Percentiles rank a stretch among this genome's conserved stretches.
phyloP scores from a whole-genome alignment of 2,113 vertebrate species.

The Scomber colias region DNA sequence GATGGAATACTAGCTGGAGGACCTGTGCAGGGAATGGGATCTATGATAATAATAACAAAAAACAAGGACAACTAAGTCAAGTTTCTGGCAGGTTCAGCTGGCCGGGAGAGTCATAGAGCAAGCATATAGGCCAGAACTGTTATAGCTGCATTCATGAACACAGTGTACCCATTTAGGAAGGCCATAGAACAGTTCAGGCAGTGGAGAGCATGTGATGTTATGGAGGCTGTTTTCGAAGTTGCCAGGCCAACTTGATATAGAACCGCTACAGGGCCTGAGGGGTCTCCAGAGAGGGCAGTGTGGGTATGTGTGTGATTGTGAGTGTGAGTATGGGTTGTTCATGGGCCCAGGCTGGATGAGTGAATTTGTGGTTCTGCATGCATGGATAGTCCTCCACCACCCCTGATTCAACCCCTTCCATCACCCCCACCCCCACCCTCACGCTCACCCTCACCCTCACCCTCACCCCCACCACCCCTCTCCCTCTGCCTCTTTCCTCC shows the following conservation, averaged over 20 bases:
- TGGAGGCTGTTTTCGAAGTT: constrained; percentile 72
- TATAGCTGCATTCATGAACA: constrained; percentile 45
- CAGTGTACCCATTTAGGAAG: constrained; percentile 48
- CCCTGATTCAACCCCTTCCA: constrained; percentile 32
- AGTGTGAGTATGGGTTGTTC: constrained; percentile 58
- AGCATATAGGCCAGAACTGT: constrained; percentile 52
- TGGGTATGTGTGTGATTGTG: constrained; percentile 46
- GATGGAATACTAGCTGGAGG: too few species aligned
- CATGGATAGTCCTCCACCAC: constrained; percentile 70
- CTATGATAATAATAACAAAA: background rate
- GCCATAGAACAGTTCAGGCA: constrained; percentile 40
- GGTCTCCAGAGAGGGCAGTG: constrained; percentile 66
- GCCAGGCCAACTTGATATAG: constrained; percentile 65
- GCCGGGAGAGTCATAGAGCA: constrained; percentile 5
- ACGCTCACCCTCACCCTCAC: background rate
- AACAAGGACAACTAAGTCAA: constrained; percentile 28
- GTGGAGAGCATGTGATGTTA: constrained; percentile 57
- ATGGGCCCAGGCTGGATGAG: constrained; percentile 65
- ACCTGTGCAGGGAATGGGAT: background rate
- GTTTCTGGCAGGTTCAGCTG: constrained; percentile 33
- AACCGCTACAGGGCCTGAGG: constrained; percentile 65
- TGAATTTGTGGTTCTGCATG: constrained; percentile 74
- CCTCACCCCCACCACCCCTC: background rate
- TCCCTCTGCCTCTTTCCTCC: constrained; percentile 40
- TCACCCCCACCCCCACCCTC: background rate